A percentile compares a stretch with the other conserved stretches of the same genome.
Conservation (phyloP, 2,888 invertebrate genomes). For the Hypselothyrea guttata region DNA sequence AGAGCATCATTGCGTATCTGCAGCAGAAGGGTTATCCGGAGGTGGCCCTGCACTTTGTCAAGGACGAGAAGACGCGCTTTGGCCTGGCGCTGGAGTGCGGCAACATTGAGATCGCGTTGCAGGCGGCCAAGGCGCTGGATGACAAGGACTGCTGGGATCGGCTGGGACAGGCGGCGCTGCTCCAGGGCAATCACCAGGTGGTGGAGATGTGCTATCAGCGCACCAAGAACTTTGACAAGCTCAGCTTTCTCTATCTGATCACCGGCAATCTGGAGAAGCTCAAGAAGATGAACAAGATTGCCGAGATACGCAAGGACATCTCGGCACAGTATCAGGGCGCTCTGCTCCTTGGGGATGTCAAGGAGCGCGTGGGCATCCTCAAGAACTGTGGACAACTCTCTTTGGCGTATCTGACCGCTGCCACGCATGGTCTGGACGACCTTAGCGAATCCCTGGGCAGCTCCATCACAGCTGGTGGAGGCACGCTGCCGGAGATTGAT, state of each 20-base stretch:
- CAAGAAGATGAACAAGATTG: constrained; percentile 99
- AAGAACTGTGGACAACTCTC: constrained; percentile 89
- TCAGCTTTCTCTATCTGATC: constrained; percentile 98
- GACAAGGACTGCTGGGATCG: constrained; percentile 98
- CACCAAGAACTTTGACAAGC: constrained; percentile 99
- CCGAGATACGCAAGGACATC: constrained; percentile 98
- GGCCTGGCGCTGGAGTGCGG: constrained; percentile 98
- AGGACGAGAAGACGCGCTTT: constrained; percentile 98
- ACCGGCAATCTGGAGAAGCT: constrained; percentile 99
- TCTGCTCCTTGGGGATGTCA: constrained; percentile 94
- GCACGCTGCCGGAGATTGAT: constrained; percentile 88
- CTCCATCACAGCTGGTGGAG: constrained; percentile 86
- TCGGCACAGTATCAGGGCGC: constrained; percentile 99
- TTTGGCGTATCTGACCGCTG: constrained; percentile 96
- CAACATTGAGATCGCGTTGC: constrained; percentile 98
- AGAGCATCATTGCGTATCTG: constrained; percentile 98
- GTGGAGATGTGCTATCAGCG: constrained; percentile 99
- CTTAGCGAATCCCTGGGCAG: constrained; percentile 89
- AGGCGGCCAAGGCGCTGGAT: constrained; percentile 97
- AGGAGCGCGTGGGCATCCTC: constrained; percentile 93
- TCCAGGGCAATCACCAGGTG: constrained; percentile 96
- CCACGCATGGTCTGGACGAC: constrained; percentile 93
- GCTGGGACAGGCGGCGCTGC: constrained; percentile 94
- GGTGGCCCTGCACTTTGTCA: constrained; percentile 99
- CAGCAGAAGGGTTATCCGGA: constrained; percentile 99